Base-by-base conservation (phyloP, 1,140 invertebrate species). In the Bombus waltoni region DNA sequence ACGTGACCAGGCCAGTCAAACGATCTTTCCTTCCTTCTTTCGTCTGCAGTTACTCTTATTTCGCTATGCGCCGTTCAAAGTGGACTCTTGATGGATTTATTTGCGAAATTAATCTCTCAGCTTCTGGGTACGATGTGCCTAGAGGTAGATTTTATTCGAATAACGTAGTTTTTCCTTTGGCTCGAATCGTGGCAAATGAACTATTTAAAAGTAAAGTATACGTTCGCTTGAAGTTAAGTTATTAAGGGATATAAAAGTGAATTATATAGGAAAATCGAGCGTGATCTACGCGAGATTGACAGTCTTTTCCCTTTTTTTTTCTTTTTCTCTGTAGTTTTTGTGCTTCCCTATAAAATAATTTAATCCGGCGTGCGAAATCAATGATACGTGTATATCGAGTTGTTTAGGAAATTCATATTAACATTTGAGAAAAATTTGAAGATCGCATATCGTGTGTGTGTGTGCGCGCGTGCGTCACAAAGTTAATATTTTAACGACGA, bases 1-100 rank as follows among this genome's bases (percentile, higher is more conserved):
- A 74, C 78, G 78, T 32, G 83, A 84, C 18, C n/a, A 47, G 28
- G 32, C 28, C 32, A 32, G 42, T 25, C 22, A 28, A 74, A 74
- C 42, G 42, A 75, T 35, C 38, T 57, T 68, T 81, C 35, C 11
- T 62, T 32, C 42, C 10, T 25, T 28, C 8, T 28, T 62, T 62
- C 1, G 28, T 35, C 9, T 6, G 40, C 28, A 3, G 22, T 32
- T 70, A 28, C 74, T 38, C 32, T 70, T 70, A 32, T 42, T 44
- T 78, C 47, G 22, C 15, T 10, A 38, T 44, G 11, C 35, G 28
- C n/a, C 44, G 71, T 32, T 53, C 38, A 25, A 28, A 53, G 22
- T 15, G 62, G 38, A 32, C 15, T 15, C 35, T 40, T 71, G 22
- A 70, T 32, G 47, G 65, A 78, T 53, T 59, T 35, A 40, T 72